Percentiles rank a stretch among this genome's conserved stretches.
Evolutionary conservation across 64 coral and sea anemone species (phyloP).

Genomic region (Montipora foliosa): DNA sequence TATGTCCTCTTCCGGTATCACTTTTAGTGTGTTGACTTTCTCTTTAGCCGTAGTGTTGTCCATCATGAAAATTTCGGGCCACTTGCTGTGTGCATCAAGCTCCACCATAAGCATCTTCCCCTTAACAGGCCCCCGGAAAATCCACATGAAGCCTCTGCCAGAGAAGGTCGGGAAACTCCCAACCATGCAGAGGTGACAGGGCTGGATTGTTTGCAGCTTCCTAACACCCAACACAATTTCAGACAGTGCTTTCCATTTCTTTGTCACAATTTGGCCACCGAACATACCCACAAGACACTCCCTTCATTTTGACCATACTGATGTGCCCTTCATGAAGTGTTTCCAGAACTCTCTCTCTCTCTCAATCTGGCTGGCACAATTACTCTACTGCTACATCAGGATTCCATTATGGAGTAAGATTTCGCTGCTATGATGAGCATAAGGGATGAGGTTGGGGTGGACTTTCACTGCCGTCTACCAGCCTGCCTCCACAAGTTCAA

Average conservation of each 20-base stretch:
- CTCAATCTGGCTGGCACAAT: not conserved
- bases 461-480: not conserved
- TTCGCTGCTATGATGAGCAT: constrained; percentile 27
- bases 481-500: constrained; percentile 44
- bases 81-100: not conserved
- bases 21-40: not conserved
- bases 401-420: not conserved
- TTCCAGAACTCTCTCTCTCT: not conserved
- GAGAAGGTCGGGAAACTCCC: too few relatives aligned
- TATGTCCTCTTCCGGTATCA: too few relatives aligned
- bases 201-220: too few relatives aligned
- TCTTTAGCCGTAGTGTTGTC: not conserved
- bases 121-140: too few relatives aligned
- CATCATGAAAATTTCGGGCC: not conserved
- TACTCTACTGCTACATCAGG: constrained; percentile 31
- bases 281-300: too few relatives aligned
- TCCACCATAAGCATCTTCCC: not conserved
- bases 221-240: too few relatives aligned
- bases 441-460: constrained; percentile 6
- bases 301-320: not conserved
- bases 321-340: not conserved
- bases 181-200: too few relatives aligned
- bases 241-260: too few relatives aligned
- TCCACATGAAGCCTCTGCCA: too few relatives aligned
- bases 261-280: too few relatives aligned